These are phyloP conservation scores for Geococcyx californianus DNA, from an alignment of 2,113 vertebrate genomes.

Conservation along the genomic window DNA sequence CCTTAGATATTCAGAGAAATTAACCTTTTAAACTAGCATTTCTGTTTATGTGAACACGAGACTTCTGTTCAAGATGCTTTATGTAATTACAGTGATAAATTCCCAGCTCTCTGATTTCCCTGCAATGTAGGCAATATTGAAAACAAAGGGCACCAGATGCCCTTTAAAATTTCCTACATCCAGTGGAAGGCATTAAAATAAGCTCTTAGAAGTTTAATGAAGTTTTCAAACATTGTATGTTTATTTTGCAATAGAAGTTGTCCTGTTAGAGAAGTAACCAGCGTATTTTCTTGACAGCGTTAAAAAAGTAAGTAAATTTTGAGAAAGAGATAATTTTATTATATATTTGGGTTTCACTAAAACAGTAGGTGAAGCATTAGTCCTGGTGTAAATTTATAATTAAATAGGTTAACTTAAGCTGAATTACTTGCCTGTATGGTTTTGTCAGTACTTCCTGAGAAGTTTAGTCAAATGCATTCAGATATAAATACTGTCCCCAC, in stretches of 20 bases:
- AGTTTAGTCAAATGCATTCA: background rate
- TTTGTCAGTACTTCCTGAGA: background rate
- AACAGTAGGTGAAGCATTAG: background rate
- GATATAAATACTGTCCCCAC: background rate
- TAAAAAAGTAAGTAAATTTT: background rate
- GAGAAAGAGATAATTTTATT: constrained; percentile 18
- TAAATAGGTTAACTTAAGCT: background rate
- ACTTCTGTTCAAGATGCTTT: background rate
- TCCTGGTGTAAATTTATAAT: background rate
- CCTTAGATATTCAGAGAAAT: background rate
- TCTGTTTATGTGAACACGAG: background rate
- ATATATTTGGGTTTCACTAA: background rate
- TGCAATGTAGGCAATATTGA: background rate
- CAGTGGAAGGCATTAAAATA: background rate
- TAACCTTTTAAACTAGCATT: background rate
- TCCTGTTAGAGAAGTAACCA: background rate
- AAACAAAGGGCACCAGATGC: constrained; percentile 5
- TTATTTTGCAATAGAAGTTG: background rate
- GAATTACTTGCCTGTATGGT: background rate
- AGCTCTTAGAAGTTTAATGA: constrained; percentile 4
- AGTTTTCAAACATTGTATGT: background rate
- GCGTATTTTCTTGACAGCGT: background rate
- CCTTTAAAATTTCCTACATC: background rate
- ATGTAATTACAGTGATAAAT: background rate
- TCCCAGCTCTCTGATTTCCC: background rate